phyloP scores from a whole-genome alignment of 2,888 invertebrate genomes.

The Lycophotia porphyrea region DNA sequence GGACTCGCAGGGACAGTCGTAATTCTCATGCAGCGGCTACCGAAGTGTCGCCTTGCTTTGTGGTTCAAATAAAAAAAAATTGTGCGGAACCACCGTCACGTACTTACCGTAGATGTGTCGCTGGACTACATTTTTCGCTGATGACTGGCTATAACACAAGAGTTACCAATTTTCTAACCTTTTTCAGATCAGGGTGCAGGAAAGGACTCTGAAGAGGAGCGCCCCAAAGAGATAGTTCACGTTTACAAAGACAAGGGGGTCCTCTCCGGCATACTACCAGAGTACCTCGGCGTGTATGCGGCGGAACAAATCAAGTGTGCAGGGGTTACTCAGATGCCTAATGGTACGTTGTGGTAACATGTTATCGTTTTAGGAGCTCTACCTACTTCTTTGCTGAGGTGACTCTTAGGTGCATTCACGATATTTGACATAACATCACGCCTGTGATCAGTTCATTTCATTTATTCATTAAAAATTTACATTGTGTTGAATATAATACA shows the following conservation, averaged over 20 bases:
- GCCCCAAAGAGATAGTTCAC: conserved; percentile 74
- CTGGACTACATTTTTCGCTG: neutral
- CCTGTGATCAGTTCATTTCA: too few species aligned
- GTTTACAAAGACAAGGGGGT: conserved; percentile 83
- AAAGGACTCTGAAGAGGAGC: neutral
- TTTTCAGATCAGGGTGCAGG: conserved; percentile 22
- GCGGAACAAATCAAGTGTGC: conserved; percentile 82
- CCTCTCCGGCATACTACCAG: conserved; percentile 79
- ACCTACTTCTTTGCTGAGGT: too few species aligned
- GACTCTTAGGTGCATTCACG: too few species aligned
- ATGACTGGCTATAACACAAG: neutral
- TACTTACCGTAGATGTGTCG: neutral
- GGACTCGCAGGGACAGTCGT: too few species aligned
- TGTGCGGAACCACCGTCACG: neutral
- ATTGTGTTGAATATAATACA: too few species aligned
- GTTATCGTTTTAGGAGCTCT: neutral
- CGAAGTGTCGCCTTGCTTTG: neutral
- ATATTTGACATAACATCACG: too few species aligned
- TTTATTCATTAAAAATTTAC: too few species aligned
- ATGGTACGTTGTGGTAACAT: conserved; percentile 69
- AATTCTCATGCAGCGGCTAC: neutral
- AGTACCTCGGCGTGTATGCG: conserved; percentile 86
- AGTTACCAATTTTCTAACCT: neutral
- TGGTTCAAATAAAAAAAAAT: neutral
- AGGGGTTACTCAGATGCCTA: conserved; percentile 78